These are phyloP conservation scores for Mantis religiosa DNA, from an alignment of 2,888 invertebrate species.

Conservation along the genomic window DNA sequence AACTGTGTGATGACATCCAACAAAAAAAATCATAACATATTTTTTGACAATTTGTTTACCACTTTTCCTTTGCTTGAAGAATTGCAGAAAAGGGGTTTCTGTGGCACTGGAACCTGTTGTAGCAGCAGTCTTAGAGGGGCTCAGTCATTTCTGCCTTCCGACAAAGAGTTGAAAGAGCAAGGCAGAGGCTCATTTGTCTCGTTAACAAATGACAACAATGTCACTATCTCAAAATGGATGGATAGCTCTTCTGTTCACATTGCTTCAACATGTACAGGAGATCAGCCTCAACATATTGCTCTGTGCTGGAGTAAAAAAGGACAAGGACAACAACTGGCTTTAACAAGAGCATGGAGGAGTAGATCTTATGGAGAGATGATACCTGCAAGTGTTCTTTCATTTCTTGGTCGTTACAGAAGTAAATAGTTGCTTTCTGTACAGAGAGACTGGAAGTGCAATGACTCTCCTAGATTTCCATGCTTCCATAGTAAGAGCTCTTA, in stretches of 20 bases:
- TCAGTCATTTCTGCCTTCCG: too few species aligned
- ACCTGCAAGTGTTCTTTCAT: conserved; percentile 13
- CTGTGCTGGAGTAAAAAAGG: background rate
- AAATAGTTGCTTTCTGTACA: conserved; percentile 6
- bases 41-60: too few species aligned
- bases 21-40: too few species aligned
- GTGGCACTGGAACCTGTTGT: too few species aligned
- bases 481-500: background rate
- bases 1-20: too few species aligned
- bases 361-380: conserved; percentile 20
- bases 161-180: too few species aligned
- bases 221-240: background rate
- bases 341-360: conserved; percentile 21
- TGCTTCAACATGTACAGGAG: too few species aligned
- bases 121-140: too few species aligned
- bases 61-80: too few species aligned
- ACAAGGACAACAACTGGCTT: background rate
- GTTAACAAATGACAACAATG: background rate
- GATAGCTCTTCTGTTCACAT: conserved; percentile 9
- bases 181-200: background rate
- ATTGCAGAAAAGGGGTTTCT: too few species aligned
- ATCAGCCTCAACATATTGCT: background rate
- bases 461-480: background rate
- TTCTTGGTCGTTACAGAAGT: conserved; percentile 3
- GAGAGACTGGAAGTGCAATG: background rate